Conservation (phyloP, 2,797 vertebrate species). For the Cichlasoma orientale region DNA sequence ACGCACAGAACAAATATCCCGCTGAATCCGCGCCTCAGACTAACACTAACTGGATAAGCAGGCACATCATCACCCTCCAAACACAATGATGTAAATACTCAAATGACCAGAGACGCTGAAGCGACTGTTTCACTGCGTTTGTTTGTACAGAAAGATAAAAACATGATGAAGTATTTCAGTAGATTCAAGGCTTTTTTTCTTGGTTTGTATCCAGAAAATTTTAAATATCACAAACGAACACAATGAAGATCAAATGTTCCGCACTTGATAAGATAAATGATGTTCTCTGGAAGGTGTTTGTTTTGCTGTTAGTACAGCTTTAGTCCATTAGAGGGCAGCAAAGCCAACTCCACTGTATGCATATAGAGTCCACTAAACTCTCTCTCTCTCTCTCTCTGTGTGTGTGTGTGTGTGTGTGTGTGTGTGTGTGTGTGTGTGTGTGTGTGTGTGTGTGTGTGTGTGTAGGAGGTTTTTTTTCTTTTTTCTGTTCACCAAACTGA, state of each 20-base stretch:
- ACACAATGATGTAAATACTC: too few species aligned
- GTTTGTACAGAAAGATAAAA: background rate
- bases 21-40: background rate
- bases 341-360: background rate
- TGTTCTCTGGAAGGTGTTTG: too few species aligned
- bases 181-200: background rate
- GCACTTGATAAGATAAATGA: too few species aligned
- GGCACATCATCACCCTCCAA: too few species aligned
- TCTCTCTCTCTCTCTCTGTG: too few species aligned
- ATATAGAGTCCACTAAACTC: too few species aligned
- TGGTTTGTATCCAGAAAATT: background rate
- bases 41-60: background rate
- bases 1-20: background rate
- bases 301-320: background rate
- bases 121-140: fast-evolving
- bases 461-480: background rate
- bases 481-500: conserved; percentile 34
- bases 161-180: background rate
- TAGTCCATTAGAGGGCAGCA: background rate
- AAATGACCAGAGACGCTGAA: background rate
- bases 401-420: too few species aligned
- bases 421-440: too few species aligned
- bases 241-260: background rate
- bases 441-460: too few species aligned
- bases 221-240: background rate